phyloP scores from a whole-genome alignment of 2,888 invertebrate genomes.

The Bellardia bayeri region DNA sequence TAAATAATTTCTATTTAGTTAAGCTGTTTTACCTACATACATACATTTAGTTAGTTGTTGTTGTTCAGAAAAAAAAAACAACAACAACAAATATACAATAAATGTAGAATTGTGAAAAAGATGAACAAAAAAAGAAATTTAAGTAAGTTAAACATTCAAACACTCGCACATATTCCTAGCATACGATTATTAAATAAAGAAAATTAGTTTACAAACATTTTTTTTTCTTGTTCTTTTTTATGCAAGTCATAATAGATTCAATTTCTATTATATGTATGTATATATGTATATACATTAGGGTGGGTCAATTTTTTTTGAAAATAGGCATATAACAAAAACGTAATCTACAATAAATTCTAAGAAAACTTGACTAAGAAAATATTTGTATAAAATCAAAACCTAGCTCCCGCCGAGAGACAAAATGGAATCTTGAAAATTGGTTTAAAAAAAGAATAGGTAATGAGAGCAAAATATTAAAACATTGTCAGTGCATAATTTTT shows the following conservation, averaged over 20 bases:
- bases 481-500: no score
- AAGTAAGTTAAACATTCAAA: neutral
- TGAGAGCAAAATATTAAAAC: no score
- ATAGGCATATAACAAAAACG: no score
- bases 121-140: slow-evolving; percentile 8
- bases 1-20: slow-evolving; percentile 65
- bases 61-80: neutral
- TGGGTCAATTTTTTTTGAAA: no score
- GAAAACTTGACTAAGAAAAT: no score
- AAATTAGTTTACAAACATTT: slow-evolving; percentile 2
- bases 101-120: slow-evolving; percentile 1
- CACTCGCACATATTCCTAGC: neutral
- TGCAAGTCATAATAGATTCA: neutral
- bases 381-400: no score
- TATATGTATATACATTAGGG: no score
- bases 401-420: no score
- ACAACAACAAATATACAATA: neutral
- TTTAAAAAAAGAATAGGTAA: no score
- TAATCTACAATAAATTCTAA: no score
- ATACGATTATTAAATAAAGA: slow-evolving; percentile 12
- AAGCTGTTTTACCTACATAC: slow-evolving; percentile 42
- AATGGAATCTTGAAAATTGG: no score
- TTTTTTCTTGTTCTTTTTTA: neutral
- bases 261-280: no score
- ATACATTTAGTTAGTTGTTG: slow-evolving; percentile 2